A percentile compares a stretch with the other conserved stretches of the same genome.
Evolutionary conservation across 2,888 invertebrate species (phyloP).

Genomic region (Drosophila phalerata): DNA sequence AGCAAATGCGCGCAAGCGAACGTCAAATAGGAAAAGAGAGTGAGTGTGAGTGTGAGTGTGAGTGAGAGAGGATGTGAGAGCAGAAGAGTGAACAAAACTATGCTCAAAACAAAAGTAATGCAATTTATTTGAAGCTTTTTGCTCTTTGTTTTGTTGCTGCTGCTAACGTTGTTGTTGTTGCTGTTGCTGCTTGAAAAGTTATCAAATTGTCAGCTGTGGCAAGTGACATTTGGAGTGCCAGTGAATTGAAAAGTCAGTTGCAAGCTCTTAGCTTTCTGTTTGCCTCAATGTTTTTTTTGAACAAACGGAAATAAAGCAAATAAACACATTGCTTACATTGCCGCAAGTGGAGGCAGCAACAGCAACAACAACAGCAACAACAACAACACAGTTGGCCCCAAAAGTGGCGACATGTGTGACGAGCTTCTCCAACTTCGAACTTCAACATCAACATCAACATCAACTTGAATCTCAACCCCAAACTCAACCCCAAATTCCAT

Average conservation of each 20-base stretch:
- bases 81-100: slow-evolving; percentile 43
- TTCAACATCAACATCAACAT: too few species aligned
- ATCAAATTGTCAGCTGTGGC: slow-evolving; percentile 39
- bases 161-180: background rate
- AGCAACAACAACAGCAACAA: background rate
- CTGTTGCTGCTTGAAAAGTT: slow-evolving; percentile 29
- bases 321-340: slow-evolving; percentile 73
- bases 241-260: slow-evolving; percentile 65
- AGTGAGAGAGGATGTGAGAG: slow-evolving; percentile 5
- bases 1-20: slow-evolving; percentile 37
- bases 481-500: background rate
- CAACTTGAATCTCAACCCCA: slow-evolving; percentile 3
- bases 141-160: slow-evolving; percentile 13
- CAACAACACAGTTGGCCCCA: slow-evolving; percentile 9
- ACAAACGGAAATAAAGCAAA: slow-evolving; percentile 71
- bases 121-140: slow-evolving; percentile 52
- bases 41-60: background rate
- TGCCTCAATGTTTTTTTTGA: slow-evolving; percentile 42
- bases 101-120: slow-evolving; percentile 40
- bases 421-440: slow-evolving; percentile 6
- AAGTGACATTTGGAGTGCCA: slow-evolving; percentile 54
- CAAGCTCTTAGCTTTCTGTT: slow-evolving; percentile 31
- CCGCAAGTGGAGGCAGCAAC: slow-evolving; percentile 13
- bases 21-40: slow-evolving; percentile 22
- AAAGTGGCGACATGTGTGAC: slow-evolving; percentile 66